phyloP scores from a whole-genome alignment of 2,888 invertebrate genomes.

The Nebria salina region DNA sequence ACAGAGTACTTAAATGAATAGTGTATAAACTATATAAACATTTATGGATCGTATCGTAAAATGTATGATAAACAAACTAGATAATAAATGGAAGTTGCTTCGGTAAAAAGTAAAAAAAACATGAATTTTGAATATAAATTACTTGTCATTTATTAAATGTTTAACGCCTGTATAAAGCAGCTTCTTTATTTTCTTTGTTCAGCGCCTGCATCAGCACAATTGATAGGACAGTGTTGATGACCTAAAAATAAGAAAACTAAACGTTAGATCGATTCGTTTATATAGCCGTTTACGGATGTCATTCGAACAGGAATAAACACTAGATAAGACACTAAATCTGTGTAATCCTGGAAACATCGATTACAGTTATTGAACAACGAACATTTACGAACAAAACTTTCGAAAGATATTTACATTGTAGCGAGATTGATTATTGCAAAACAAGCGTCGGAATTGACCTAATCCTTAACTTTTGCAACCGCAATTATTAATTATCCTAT shows the following conservation, averaged over 20 bases:
- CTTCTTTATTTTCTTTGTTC: conserved; percentile 76
- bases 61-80: conserved; percentile 18
- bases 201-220: conserved; percentile 77
- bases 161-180: conserved; percentile 61
- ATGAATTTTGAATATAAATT: conserved; percentile 27
- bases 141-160: conserved; percentile 8
- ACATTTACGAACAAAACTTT: too few relatives aligned
- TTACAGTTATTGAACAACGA: too few relatives aligned
- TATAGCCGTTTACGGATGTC: too few relatives aligned
- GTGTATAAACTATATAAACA: conserved; percentile 23
- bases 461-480: too few relatives aligned
- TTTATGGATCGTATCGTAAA: conserved; percentile 9
- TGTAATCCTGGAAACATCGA: too few relatives aligned
- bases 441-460: too few relatives aligned
- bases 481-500: too few relatives aligned
- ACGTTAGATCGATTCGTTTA: background rate
- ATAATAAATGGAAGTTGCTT: conserved; percentile 10
- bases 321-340: too few relatives aligned
- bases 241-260: conserved; percentile 63
- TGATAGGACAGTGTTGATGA: conserved; percentile 76
- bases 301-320: too few relatives aligned
- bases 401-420: too few relatives aligned
- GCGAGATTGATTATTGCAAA: too few relatives aligned
- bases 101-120: conserved; percentile 13
- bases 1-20: background rate